Percentiles rank a stretch among this genome's conserved stretches.
phyloP scores from a whole-genome alignment of 2,113 vertebrate genomes.

The Balaeniceps rex region DNA sequence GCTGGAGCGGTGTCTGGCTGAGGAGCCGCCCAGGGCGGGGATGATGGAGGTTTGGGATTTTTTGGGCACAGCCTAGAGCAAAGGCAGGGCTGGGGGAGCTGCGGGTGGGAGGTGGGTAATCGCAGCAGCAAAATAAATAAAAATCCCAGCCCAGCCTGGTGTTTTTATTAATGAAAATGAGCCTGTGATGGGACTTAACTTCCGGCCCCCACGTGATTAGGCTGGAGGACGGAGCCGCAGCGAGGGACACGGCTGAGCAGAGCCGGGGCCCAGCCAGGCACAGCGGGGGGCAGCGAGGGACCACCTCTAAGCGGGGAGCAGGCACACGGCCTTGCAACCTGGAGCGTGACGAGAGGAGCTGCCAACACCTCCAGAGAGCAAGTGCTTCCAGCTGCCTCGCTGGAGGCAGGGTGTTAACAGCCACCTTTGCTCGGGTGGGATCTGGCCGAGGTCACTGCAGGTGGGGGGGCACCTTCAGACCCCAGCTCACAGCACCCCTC shows the following conservation, averaged over 20 bases:
- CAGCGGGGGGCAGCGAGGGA: background rate
- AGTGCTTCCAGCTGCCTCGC: background rate
- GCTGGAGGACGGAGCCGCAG: background rate
- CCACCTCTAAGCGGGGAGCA: background rate
- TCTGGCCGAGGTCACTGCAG: background rate
- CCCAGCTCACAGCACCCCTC: background rate
- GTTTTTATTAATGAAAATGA: background rate
- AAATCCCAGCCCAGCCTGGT: background rate
- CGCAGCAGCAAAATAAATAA: background rate
- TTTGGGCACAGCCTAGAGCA: background rate
- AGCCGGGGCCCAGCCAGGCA: background rate
- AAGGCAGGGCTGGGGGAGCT: background rate
- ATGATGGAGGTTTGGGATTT: background rate
- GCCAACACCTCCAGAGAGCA: background rate
- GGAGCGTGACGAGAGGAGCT: background rate
- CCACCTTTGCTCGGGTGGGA: fast-evolving
- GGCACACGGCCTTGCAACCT: background rate
- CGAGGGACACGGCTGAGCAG: background rate
- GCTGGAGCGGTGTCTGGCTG: background rate
- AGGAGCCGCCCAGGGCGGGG: fast-evolving
- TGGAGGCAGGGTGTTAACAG: background rate
- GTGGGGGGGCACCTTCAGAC: background rate
- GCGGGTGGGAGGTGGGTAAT: background rate
- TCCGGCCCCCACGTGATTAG: background rate
- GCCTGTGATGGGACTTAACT: background rate